These are phyloP conservation scores for Chelmon rostratus DNA, from an alignment of 2,797 vertebrate species.

Conservation along the genomic window DNA sequence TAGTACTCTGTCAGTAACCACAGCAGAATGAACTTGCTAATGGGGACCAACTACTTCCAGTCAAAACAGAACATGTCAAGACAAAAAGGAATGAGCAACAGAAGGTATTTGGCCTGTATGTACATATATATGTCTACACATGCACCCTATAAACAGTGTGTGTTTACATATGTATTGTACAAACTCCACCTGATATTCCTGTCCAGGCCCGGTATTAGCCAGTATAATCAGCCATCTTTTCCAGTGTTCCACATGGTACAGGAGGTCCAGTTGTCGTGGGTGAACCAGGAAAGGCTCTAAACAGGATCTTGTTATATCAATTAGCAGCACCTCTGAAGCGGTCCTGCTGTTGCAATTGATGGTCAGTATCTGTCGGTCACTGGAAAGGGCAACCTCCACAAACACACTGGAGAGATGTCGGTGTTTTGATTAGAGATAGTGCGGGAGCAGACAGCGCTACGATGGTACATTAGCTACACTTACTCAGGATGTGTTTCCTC, in stretches of 20 bases:
- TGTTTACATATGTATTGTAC: neutral
- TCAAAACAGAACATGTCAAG: neutral
- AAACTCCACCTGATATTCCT: slow-evolving; percentile 92
- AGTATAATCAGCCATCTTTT: slow-evolving; percentile 89
- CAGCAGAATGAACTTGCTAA: neutral
- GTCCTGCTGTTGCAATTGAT: slow-evolving; percentile 95
- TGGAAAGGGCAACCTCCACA: slow-evolving; percentile 92
- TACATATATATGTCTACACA: neutral
- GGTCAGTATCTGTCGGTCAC: slow-evolving; percentile 89
- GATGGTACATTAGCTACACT: slow-evolving; percentile 51
- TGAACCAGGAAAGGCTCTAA: slow-evolving; percentile 89
- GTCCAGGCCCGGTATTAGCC: slow-evolving; percentile 89
- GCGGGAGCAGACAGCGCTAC: neutral
- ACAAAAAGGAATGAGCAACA: neutral
- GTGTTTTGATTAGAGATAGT: neutral
- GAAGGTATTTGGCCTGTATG: too few relatives aligned
- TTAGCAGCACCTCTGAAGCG: slow-evolving; percentile 91
- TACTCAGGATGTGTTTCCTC: slow-evolving; percentile 93
- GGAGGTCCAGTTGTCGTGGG: slow-evolving; percentile 85
- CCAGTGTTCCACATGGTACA: slow-evolving; percentile 94
- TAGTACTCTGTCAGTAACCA: neutral
- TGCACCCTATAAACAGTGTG: neutral
- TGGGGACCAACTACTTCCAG: neutral
- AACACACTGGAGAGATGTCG: slow-evolving; percentile 87
- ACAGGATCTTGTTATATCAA: slow-evolving; percentile 73